Evolutionary conservation across 2,113 vertebrate species (phyloP).

Genomic region (Zonotrichia leucophrys): DNA sequence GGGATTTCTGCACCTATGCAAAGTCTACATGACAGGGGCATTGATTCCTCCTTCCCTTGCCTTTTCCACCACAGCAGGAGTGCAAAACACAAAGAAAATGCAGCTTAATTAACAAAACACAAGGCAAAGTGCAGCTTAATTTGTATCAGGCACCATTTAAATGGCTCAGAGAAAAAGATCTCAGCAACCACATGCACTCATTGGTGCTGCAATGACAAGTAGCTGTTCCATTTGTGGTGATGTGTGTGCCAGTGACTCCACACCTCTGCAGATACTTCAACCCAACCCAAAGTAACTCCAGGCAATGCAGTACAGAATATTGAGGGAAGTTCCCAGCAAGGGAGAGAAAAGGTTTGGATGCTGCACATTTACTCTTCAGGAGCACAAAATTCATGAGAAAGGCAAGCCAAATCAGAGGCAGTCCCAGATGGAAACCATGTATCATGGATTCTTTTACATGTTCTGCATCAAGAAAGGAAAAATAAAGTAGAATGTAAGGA

Average conservation of each 20-base stretch:
- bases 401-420: not conserved
- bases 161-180: not conserved
- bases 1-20: not conserved
- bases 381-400: not conserved
- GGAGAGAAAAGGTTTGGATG: not conserved
- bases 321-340: not conserved
- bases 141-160: not conserved
- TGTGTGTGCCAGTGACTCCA: not conserved
- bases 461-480: not conserved
- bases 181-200: not conserved
- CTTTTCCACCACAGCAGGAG: not conserved
- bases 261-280: not conserved
- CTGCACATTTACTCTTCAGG: not conserved
- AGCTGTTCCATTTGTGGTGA: not conserved
- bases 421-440: not conserved
- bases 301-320: not conserved
- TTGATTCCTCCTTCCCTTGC: not conserved
- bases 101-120: not conserved
- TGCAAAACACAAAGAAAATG: not conserved
- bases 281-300: not conserved
- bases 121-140: not conserved
- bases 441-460: not conserved
- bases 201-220: not conserved
- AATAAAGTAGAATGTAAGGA: accelerated
- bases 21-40: not conserved